Conservation (phyloP, 2,113 vertebrate species). For the Passer domesticus region DNA sequence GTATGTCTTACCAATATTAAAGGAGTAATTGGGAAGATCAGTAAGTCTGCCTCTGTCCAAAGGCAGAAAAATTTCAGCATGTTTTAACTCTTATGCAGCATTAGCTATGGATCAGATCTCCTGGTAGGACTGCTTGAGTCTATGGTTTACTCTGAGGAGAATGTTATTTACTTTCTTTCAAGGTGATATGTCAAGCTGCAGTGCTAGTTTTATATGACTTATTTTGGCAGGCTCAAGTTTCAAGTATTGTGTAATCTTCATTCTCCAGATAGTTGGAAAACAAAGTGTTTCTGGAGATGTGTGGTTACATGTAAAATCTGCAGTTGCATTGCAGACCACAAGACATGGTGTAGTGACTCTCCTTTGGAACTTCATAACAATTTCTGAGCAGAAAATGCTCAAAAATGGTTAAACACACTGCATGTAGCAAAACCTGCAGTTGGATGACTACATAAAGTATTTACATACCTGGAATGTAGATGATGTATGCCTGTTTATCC, state of each 20-base stretch:
- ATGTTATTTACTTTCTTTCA: not conserved
- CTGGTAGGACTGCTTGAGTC: not conserved
- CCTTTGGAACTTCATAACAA: not conserved
- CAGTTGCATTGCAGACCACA: not conserved
- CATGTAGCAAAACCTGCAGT: not conserved
- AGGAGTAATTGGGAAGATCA: not conserved
- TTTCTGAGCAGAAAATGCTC: not conserved
- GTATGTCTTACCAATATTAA: not conserved
- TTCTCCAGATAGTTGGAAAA: not conserved
- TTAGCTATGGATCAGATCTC: not conserved
- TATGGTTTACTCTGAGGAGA: not conserved
- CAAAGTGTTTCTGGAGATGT: not conserved
- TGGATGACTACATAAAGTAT: not conserved
- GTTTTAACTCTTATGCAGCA: not conserved
- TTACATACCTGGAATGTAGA: not conserved
- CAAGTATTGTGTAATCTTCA: constrained; percentile 34
- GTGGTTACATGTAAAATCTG: not conserved
- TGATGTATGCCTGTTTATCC: not conserved
- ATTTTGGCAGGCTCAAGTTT: constrained; percentile 17
- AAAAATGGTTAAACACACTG: not conserved
- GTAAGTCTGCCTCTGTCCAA: not conserved
- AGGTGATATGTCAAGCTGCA: not conserved
- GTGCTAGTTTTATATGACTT: constrained; percentile 29
- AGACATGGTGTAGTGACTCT: not conserved
- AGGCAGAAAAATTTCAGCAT: not conserved